Evolutionary conservation across 2,888 invertebrate genomes (phyloP), one percentile per base, ranked within the genome.

Genomic region (Himalopsyche tibetana): DNA sequence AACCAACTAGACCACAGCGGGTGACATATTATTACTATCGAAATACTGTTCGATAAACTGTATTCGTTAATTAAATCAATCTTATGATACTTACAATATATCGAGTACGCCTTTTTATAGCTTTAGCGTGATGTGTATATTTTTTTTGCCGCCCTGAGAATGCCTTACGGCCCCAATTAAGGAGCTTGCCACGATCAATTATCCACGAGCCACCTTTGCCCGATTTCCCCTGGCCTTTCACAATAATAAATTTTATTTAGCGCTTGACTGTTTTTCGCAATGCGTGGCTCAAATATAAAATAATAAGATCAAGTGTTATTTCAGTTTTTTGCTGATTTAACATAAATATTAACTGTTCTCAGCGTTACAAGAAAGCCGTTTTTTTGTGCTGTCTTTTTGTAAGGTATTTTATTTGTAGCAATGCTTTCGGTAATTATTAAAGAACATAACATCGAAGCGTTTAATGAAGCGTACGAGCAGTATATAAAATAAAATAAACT

Each of bases 151-250:
- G 63, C 63, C 63, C 19, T 19, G 19, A 63, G 19, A 63, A 63
- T 19, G 63, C 28, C 63, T 63, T 63, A 63, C 63, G 63, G 63
- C 63, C 19, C 63, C 63, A 63, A 63, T 63, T 63, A 63, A 63
- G 63, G 28, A 63, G 19, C 63, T 15, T 63, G 63, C 63, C 63
- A 28, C 63, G 63, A 63, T 63, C 63, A 63, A 63, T 63, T 63
- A 63, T 63, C 63, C 63, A 3, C 28, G 28, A 63, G 63, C 63
- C 63, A 63, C 63, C 63, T 63, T 63, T 28, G 28, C 19, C 19
- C 63, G 19, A 63, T 63, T 63, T 63, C 63, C 63, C 63, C 63
- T 63, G 63, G 63, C 63, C 63, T 63, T 63, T 63, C 63, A 63
- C 19, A 63, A 63, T 63, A 63, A 63, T 63, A 63, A 63, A 63